Base-by-base conservation (phyloP, 2,888 invertebrate genomes). In the Morpho achilles region DNA sequence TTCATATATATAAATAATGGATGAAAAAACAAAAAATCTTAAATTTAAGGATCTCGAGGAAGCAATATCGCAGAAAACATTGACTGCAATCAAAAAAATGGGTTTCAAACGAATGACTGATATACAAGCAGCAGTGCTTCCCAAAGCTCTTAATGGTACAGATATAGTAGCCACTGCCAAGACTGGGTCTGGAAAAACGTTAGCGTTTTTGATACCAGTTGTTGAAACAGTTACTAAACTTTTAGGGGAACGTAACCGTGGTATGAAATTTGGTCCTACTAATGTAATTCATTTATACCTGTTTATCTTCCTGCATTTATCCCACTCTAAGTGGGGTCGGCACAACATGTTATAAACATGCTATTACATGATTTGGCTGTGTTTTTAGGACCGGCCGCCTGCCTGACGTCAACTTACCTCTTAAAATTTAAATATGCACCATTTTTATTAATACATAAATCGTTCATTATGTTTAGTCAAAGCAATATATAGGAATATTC, bases 181-280 rank as follows among this genome's bases (percentile, higher is more conserved):
- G 86, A 99, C 99, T 9, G 99, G 99, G 0, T 98, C 98, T 58
- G 98, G 98, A 53, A 99, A 99, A 91, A 99, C 99, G 0, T 84
- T 99, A 58, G 97, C 99, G 0, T 99, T 99, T 79, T 92, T 99
- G 1, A 94, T 99, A 64, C 99, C 99, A 7, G 95, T 95, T 8
- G 91, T 99, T n/a, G 98, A 99, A 84, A 88, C 96, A 53, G 94
- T 98, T 56, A 91, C 94, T 72, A 97, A 96, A 79, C 65, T 67
- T 55, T 53, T 69, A 60, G 65, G 69, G 8, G 73, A 70, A 7
- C 32, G 49, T 41, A 48, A 46, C 45, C 53, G 64, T 62, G 68
- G 69, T 70, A 60, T 44, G 32, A 39, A 16, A 23, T n/a, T 32
- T 53, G 4, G 1, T 39, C 22, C 22, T 46, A 48, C 7, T 45